Evolutionary conservation across 2,113 vertebrate species (phyloP).

Genomic region (Otis tarda): DNA sequence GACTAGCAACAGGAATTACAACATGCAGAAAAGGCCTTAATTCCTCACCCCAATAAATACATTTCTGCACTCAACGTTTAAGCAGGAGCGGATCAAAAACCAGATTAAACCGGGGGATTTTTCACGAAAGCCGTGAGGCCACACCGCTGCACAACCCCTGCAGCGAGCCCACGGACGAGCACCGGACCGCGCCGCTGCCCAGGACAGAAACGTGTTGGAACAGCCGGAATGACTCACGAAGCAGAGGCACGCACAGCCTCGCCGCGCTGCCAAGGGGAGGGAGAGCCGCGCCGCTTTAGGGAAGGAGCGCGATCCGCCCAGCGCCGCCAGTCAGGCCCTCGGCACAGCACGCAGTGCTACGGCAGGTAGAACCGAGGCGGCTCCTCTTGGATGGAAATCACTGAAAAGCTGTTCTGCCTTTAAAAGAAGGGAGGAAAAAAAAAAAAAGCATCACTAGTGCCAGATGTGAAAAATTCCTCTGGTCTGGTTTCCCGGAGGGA

Average conservation of each 20-base stretch:
- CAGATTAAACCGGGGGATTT: background rate
- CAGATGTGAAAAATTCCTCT: slow-evolving; percentile 26
- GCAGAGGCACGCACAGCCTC: background rate
- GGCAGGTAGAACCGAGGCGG: background rate
- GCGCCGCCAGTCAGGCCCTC: background rate
- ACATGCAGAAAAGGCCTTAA: background rate
- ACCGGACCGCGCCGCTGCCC: background rate
- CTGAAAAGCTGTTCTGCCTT: background rate
- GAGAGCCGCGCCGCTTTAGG: background rate
- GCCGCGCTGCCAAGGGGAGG: background rate
- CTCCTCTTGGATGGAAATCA: background rate
- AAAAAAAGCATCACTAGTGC: background rate
- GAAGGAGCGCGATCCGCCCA: background rate
- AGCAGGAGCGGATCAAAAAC: background rate
- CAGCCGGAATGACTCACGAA: background rate
- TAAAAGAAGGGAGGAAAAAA: background rate
- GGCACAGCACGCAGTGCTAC: background rate
- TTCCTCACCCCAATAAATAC: background rate
- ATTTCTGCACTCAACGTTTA: background rate
- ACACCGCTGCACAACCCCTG: background rate
- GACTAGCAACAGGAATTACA: background rate
- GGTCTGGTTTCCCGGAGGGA: slow-evolving; percentile 4
- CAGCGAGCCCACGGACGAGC: background rate
- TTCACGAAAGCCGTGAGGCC: background rate
- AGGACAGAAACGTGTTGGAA: background rate